These are phyloP conservation scores for Kryptolebias ocellatus DNA, from an alignment of 2,797 vertebrate species.

Conservation along the genomic window DNA sequence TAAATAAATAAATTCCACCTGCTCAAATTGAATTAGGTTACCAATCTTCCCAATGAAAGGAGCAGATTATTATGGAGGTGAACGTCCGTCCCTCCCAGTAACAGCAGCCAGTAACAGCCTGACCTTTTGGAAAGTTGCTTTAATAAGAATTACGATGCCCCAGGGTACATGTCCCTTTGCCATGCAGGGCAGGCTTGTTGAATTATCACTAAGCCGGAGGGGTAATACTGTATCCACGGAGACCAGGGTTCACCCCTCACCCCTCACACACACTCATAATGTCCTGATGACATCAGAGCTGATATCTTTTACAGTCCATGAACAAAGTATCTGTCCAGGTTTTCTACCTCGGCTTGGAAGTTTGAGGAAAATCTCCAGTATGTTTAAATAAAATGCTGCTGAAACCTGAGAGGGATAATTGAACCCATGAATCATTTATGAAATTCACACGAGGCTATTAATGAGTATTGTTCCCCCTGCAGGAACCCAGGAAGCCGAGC, in stretches of 20 bases:
- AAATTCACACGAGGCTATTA: conserved; percentile 61
- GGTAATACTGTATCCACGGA: conserved; percentile 68
- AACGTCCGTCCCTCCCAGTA: conserved; percentile 28
- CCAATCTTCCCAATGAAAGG: conserved; percentile 22
- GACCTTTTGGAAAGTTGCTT: conserved; percentile 64
- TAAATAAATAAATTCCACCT: conserved; percentile 23
- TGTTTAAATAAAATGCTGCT: conserved; percentile 29
- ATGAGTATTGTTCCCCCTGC: conserved; percentile 63
- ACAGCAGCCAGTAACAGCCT: conserved; percentile 40
- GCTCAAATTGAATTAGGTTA: conserved; percentile 34
- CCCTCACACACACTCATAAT: conserved; percentile 5
- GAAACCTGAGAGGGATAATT: conserved; percentile 50
- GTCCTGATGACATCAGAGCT: conserved; percentile 33
- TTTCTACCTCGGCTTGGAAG: conserved; percentile 4
- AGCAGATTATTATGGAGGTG: conserved; percentile 20
- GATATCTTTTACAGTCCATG: conserved; percentile 12
- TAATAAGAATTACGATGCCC: conserved; percentile 61
- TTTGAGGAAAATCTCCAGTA: conserved; percentile 26
- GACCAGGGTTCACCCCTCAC: conserved; percentile 37
- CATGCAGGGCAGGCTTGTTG: conserved; percentile 59
- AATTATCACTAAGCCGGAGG: conserved; percentile 57
- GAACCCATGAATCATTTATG: conserved; percentile 71
- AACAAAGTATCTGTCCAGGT: conserved; percentile 8
- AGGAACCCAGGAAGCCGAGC: conserved; percentile 63
- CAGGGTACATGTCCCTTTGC: conserved; percentile 51